Evolutionary conservation across 2,797 vertebrate species (phyloP).

Genomic region (Sebastes cheni): DNA sequence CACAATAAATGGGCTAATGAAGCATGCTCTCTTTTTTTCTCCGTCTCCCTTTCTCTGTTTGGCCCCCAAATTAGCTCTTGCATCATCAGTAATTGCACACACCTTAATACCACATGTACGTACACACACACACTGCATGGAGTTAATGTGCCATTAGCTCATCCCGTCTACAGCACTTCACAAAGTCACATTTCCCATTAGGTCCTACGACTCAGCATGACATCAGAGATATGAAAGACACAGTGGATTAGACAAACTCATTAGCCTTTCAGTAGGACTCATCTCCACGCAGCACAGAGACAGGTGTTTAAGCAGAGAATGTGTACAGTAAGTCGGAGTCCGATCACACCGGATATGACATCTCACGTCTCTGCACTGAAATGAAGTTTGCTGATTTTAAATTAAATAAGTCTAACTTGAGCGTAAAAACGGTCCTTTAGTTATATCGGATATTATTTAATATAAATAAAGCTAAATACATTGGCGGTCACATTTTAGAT

Average conservation of each 20-base stretch:
- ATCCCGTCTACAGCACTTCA: not conserved
- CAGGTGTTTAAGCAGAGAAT: not conserved
- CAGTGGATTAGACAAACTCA: slow-evolving; percentile 42
- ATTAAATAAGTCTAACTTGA: accelerated
- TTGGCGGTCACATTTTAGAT: not conserved
- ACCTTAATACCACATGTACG: not conserved
- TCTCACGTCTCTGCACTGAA: not conserved
- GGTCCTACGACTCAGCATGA: not conserved
- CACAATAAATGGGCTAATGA: not conserved
- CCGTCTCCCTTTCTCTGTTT: not conserved
- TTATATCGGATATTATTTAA: not conserved
- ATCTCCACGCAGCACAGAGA: slow-evolving; percentile 13
- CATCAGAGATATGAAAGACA: slow-evolving; percentile 31
- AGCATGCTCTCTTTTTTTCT: not conserved
- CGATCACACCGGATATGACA: not conserved
- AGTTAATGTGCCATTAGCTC: slow-evolving; percentile 17
- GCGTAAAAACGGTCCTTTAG: not conserved
- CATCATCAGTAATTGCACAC: not conserved
- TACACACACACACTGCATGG: not conserved
- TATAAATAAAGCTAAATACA: not conserved
- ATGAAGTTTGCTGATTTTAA: not conserved
- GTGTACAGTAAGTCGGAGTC: not conserved
- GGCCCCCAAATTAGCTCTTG: not conserved
- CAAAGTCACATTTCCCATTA: slow-evolving; percentile 33
- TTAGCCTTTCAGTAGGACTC: slow-evolving; percentile 37